A percentile compares a stretch with the other conserved stretches of the same genome.
phyloP scores from a whole-genome alignment of 2,888 invertebrate species.

The Ommatoiulus sabulosus region DNA sequence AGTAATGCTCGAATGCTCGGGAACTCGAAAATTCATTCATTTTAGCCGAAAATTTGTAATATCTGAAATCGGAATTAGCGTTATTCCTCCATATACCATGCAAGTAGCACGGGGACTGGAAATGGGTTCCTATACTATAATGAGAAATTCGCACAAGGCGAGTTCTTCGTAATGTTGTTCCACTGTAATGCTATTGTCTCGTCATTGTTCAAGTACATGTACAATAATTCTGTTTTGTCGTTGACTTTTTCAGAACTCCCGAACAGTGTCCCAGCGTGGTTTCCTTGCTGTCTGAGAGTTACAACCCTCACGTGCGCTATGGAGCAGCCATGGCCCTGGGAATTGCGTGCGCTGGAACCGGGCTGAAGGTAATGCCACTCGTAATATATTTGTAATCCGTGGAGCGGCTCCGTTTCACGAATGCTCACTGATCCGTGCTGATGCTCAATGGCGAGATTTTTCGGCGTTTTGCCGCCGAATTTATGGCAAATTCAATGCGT shows the following conservation, averaged over 20 bases:
- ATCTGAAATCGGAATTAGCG: too few species aligned
- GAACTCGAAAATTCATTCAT: too few species aligned
- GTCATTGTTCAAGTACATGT: too few species aligned
- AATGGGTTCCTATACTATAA: too few species aligned
- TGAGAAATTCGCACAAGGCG: too few species aligned
- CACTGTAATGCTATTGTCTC: too few species aligned
- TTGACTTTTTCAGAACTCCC: conserved; percentile 77
- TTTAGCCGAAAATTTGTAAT: too few species aligned
- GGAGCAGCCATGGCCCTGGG: conserved; percentile 99
- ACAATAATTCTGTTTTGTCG: neutral
- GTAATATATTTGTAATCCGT: neutral
- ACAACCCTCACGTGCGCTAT: conserved; percentile 98
- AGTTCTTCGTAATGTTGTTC: too few species aligned
- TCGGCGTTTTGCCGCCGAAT: neutral
- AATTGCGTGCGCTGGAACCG: conserved; percentile 98
- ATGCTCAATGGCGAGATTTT: neutral
- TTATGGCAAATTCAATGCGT: neutral
- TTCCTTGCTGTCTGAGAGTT: conserved; percentile 95
- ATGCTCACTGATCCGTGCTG: neutral
- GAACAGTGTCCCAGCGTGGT: conserved; percentile 97
- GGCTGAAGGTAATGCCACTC: conserved; percentile 75
- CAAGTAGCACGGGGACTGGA: too few species aligned
- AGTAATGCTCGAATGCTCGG: too few species aligned
- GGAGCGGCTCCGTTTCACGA: neutral
- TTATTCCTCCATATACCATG: too few species aligned